Evolutionary conservation across 2,797 vertebrate genomes (phyloP).

Genomic region (Loris lydekkerianus): DNA sequence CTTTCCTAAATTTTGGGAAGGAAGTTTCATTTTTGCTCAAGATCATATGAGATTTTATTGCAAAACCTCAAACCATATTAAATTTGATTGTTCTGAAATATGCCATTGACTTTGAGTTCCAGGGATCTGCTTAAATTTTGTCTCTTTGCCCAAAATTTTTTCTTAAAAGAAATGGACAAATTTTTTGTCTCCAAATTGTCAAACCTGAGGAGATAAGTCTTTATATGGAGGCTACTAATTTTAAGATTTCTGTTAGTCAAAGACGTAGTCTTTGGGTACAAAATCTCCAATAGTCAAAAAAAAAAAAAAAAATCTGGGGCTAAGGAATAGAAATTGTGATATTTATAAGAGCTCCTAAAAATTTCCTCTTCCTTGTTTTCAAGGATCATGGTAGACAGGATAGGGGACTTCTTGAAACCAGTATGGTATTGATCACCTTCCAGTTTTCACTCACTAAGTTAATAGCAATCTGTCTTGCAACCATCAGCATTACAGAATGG

Average conservation of each 20-base stretch:
- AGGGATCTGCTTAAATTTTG: constrained; percentile 73
- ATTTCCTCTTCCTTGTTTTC: not conserved
- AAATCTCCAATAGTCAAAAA: not conserved
- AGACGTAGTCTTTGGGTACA: constrained; percentile 16
- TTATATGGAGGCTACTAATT: constrained; percentile 16
- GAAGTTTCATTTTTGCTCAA: constrained; percentile 74
- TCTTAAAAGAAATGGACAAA: constrained; percentile 73
- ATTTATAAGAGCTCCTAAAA: not conserved
- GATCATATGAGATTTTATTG: constrained; percentile 81
- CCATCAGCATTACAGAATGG: not conserved
- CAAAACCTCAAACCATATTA: constrained; percentile 84
- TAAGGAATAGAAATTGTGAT: constrained; percentile 16
- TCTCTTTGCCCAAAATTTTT: constrained; percentile 70
- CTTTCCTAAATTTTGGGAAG: constrained; percentile 77
- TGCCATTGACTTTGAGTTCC: constrained; percentile 71
- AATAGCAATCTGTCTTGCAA: not conserved
- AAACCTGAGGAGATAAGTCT: constrained; percentile 24
- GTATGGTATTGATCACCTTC: not conserved
- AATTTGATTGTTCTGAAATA: constrained; percentile 83
- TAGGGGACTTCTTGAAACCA: not conserved
- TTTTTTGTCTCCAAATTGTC: constrained; percentile 58
- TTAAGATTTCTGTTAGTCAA: constrained; percentile 48
- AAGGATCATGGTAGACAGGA: not conserved
- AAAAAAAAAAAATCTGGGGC: constrained; percentile 1
- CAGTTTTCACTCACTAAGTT: constrained; percentile 13